Evolutionary conservation across 2,888 invertebrate genomes (phyloP), one percentile per base, ranked within the genome.

Genomic region (Notodonta dromedarius): DNA sequence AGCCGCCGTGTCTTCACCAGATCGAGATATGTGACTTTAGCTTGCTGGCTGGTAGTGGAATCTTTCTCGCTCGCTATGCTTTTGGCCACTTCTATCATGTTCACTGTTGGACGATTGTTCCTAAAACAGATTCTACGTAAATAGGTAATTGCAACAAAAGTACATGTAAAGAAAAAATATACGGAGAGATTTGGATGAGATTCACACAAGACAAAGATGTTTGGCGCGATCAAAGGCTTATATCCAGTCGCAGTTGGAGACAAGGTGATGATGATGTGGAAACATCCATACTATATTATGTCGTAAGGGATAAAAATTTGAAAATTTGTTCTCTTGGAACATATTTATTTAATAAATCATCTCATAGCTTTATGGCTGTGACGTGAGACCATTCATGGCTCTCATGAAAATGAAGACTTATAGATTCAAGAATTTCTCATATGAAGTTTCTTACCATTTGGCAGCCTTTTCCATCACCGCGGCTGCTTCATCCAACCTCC

Each of bases 401-500:
- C 4, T 11, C 12, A 9, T 42, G 42, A 2, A 42, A 42, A 42
- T 9, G 42, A 11, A 42, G 42, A 42, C 11, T 42, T 35, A 35
- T 24, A 51, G 51, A 51, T 46, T 46, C 46, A 46, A n/a, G 46
- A 46, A n/a, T 5, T 11, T 46, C 2, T 24, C 14, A 50, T 48
- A 39, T 12, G 8, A 35, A 9, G 50, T 13, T 59, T 65, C 78
- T 79, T 64, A 89, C 72, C 73, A 75, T 69, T 85, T 91, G 0
- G 96, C 96, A 3, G 95, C 95, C 64, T 91, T 94, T 71, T 94
- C 93, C 66, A 97, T 85, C 1, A 96, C 89, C 57, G 83, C 79
- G 8, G 95, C 89, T 0, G 96, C 95, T 54, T 94, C 88, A 7
- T 95, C 95, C 59, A 95, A 84, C 59, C 93, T 91, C 0, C 96